These are phyloP conservation scores for Yponomeuta plumbellus DNA, from an alignment of 2,888 invertebrate species.

Conservation along the genomic window DNA sequence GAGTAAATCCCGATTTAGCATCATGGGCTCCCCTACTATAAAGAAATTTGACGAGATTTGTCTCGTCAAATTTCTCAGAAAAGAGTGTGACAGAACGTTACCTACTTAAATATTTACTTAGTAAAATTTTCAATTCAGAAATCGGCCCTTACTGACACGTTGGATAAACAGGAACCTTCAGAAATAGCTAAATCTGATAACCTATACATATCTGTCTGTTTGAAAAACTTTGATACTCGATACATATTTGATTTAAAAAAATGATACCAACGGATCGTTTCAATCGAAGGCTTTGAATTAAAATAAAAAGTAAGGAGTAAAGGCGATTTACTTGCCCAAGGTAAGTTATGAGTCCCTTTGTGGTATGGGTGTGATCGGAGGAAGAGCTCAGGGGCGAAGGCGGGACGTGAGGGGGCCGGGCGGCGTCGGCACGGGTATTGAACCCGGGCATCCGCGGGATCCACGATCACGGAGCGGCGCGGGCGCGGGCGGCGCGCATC, in stretches of 20 bases:
- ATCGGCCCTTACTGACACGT: no score
- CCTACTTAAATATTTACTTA: no score
- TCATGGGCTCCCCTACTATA: no score
- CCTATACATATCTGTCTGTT: background rate
- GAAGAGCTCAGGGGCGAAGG: conserved; percentile 9
- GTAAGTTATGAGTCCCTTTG: conserved; percentile 16
- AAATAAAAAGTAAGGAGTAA: conserved; percentile 12
- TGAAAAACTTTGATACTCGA: background rate
- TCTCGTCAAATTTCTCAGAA: no score
- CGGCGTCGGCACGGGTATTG: conserved; percentile 55
- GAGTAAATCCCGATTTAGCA: no score
- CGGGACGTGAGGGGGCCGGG: conserved; percentile 10
- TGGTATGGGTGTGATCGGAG: conserved; percentile 17
- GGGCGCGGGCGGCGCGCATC: conserved; percentile 15
- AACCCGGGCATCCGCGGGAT: conserved; percentile 58
- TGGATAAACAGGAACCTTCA: no score
- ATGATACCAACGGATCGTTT: conserved; percentile 12
- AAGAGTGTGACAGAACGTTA: no score
- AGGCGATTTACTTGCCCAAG: conserved; percentile 18
- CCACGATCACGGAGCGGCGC: conserved; percentile 28
- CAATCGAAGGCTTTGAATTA: conserved; percentile 14
- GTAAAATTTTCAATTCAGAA: no score
- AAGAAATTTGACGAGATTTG: no score
- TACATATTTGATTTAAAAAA: background rate
- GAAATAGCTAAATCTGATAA: no score